Percentiles rank a stretch among this genome's conserved stretches.
Evolutionary conservation across 2,888 invertebrate genomes (phyloP).

Genomic region (Anodontia alba): DNA sequence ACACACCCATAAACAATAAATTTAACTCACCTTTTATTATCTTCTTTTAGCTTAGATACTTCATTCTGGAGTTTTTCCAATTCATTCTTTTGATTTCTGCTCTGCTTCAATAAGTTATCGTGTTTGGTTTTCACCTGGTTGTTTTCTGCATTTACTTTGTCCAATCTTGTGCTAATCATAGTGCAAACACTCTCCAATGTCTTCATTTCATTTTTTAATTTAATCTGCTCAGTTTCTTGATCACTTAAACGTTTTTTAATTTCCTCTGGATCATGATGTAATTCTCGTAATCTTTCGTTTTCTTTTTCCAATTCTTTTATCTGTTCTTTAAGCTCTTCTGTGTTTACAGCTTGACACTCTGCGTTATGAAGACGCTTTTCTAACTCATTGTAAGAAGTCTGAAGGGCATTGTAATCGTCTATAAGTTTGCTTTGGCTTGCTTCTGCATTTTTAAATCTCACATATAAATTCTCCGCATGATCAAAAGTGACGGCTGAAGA

Average conservation of each 20-base stretch:
- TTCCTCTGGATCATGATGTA: neutral
- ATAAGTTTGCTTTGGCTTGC: neutral
- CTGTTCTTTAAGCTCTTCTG: constrained; percentile 22
- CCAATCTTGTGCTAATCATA: constrained; percentile 17
- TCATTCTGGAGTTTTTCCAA: constrained; percentile 43
- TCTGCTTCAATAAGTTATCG: constrained; percentile 40
- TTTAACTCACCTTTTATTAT: constrained; percentile 42
- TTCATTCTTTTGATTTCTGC: constrained; percentile 43
- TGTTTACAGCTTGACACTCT: neutral
- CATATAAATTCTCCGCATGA: neutral
- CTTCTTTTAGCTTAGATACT: constrained; percentile 35
- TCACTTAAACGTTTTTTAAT: constrained; percentile 17
- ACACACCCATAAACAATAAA: too few relatives aligned
- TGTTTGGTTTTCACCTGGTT: constrained; percentile 30
- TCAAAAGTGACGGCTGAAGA: neutral
- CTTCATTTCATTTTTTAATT: constrained; percentile 21
- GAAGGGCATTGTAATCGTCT: constrained; percentile 9
- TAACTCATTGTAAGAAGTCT: neutral
- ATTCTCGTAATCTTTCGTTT: neutral
- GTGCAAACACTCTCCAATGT: constrained; percentile 20
- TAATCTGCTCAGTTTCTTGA: constrained; percentile 22
- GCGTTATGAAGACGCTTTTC: constrained; percentile 11
- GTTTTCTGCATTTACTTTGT: constrained; percentile 40
- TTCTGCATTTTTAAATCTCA: constrained; percentile 3
- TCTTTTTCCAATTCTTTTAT: constrained; percentile 24